Base-by-base conservation (phyloP, 2,888 invertebrate species). In the Aspidiotus destructor region DNA sequence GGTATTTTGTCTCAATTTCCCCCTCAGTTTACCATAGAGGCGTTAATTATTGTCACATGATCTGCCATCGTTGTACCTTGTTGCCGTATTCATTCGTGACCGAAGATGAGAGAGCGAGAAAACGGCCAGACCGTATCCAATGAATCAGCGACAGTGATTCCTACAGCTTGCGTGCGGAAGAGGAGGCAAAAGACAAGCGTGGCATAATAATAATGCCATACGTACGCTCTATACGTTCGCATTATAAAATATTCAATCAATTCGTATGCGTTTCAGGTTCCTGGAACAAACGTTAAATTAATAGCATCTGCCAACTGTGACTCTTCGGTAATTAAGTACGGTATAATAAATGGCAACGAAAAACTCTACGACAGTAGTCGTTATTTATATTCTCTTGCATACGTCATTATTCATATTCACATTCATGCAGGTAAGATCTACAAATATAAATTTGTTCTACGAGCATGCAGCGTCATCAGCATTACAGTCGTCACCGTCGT, bases 331-430 rank as follows among this genome's bases (percentile, higher is more conserved):
- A 65, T 65, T 65, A 65, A 57, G 65, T 65, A 65, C 28, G 5
- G 28, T 28, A 28, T 65, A 65, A 65, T 65, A 65, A 65, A 65
- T 65, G 65, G 44, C 65, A 65, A n/a, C 57, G 65, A 65, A 65
- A 65, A 65, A 65, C 57, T 65, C 57, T 42, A 57, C 65, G 65
- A 65, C 65, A 65, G 65, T 65, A 65, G 65, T 65, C 65, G 65
- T 65, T 65, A 65, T 55, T 65, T 57, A 65, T 65, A 57, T 57
- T 42, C 28, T 28, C 55, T 65, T 65, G 57, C 65, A 57, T 65
- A 55, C 57, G 57, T 65, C 65, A 65, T 65, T 65, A 65, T 65
- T 65, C 65, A 65, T 65, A 57, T 65, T 65, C 65, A 65, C 17
- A 57, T 65, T 65, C 57, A 44, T 63, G 53, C 63, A 63, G 63